These are phyloP conservation scores for Gracilinanus agilis DNA, from an alignment of 2,113 vertebrate genomes.

Conservation along the genomic window DNA sequence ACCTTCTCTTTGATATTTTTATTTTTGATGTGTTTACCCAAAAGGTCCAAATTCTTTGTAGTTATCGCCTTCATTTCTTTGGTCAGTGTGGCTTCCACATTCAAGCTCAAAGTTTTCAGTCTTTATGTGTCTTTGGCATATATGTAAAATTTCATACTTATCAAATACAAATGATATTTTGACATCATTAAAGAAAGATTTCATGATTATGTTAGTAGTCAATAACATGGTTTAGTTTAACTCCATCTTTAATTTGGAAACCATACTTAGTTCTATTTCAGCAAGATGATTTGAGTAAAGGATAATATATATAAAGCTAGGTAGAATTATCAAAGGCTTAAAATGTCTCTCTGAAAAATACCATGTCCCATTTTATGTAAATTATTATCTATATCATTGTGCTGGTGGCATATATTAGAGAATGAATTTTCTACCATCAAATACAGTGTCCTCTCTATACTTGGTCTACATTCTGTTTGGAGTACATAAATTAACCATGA, in stretches of 20 bases:
- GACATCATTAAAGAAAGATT: neutral
- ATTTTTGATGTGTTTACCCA: neutral
- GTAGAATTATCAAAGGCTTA: no score
- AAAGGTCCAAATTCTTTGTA: neutral
- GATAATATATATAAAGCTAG: neutral
- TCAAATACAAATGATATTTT: neutral
- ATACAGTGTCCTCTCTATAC: no score
- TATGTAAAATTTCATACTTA: neutral
- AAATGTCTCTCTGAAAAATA: no score
- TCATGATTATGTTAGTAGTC: neutral
- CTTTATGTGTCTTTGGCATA: neutral
- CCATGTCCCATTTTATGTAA: no score
- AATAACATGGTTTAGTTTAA: neutral
- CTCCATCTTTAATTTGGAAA: neutral
- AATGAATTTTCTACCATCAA: no score
- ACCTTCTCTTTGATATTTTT: neutral
- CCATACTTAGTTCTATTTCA: neutral
- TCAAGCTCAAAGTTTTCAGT: neutral
- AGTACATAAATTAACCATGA: no score
- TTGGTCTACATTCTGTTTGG: no score
- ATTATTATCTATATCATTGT: no score
- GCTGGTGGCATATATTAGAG: no score
- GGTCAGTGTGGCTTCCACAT: neutral
- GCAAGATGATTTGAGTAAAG: neutral
- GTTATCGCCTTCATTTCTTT: neutral